Base-by-base conservation (phyloP, 2,797 vertebrate genomes). In the Pseudopleuronectes americanus region DNA sequence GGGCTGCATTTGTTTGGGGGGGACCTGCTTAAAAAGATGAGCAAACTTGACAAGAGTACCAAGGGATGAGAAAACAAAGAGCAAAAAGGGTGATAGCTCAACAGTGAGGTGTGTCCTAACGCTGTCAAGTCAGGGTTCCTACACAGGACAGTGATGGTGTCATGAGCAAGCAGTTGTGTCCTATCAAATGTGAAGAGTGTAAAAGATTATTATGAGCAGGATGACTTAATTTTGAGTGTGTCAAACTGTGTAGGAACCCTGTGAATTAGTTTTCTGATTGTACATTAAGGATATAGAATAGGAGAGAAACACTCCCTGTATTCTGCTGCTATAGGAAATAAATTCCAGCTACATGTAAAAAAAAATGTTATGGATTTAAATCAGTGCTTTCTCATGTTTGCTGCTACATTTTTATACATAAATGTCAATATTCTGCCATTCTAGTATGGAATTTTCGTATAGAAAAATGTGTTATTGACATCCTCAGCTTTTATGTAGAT, bases 371-470 rank as follows among this genome's bases (percentile, higher is more conserved):
- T 62, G 70, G 79, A 88, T 87, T 93, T 90, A 94, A 93, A 94
- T 91, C 90, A 91, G 96, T 96, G 92, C 94, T 96, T 92, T 94
- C 89, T 93, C 90, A 91, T 95, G 92, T 97, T 97, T 98, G 97
- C 97, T 99, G 97, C 97, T 99, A 98, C 96, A 94, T 92, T 93
- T 95, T 82, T 82, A 81, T 85, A 89, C 71, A 94, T 91, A 89
- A 93, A 92, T 95, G 96, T 97, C 95, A 95, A 94, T 96, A 94
- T 96, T 95, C 94, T 96, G 96, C 96, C 96, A 95, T 96, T 95
- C 94, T 96, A 94, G 93, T 92, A 92, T 92, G 95, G 93, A 96
- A 96, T 97, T 96, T 97, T 97, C 96, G 97, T 94, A 95, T 97
- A 98, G 96, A 96, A 96, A 96, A 96, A 95, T 95, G 94, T 91